Base-by-base conservation (phyloP, 2,797 vertebrate species). In the Lates japonicus region DNA sequence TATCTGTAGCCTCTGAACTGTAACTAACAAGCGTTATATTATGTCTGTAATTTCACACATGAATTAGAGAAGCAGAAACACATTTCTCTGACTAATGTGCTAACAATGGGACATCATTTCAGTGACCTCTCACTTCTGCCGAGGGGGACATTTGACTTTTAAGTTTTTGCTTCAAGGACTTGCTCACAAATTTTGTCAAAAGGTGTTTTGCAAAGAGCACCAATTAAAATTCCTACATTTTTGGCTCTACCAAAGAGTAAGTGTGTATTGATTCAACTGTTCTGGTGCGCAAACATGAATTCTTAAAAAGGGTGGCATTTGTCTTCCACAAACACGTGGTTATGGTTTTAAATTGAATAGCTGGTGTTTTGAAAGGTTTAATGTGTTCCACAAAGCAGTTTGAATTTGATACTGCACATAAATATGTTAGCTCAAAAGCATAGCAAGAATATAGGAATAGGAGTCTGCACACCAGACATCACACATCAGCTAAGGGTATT, bases 41-140 rank as follows among this genome's bases (percentile, higher is more conserved):
- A 22, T 22, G 8, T 39, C 7, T 3, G 4, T 37, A 41, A 11
- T 41, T 41, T 41, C 41, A 41, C 41, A 41, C 11, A 10, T 39
- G 1, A 54, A 16, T 68, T 25, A 5, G 31, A 33, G 11, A 41
- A 70, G 13, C 19, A 48, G 13, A 76, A 4, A 12, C 5, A 0
- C 12, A n/a, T 20, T 20, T 51, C 13, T 39, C 46, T 61, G 29
- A 33, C 35, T 51, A 54, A 20, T 61, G 2, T 48, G n/a, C 7
- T 58, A 20, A 29, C 13, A 39, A 33, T 25, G 2, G 44, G 6
- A 25, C 1, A 46, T 39, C 1, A 20, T 31, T 70, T 70, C 5
- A 42, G 22, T 69, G 3, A 42, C 1, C 39, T 80, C 29, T 55
- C 37, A 63, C 31, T 72, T 82, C 39, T 73, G 37, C 22, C 14